phyloP scores from a whole-genome alignment of 2,797 vertebrate genomes.

The Setipinna tenuifilis region DNA sequence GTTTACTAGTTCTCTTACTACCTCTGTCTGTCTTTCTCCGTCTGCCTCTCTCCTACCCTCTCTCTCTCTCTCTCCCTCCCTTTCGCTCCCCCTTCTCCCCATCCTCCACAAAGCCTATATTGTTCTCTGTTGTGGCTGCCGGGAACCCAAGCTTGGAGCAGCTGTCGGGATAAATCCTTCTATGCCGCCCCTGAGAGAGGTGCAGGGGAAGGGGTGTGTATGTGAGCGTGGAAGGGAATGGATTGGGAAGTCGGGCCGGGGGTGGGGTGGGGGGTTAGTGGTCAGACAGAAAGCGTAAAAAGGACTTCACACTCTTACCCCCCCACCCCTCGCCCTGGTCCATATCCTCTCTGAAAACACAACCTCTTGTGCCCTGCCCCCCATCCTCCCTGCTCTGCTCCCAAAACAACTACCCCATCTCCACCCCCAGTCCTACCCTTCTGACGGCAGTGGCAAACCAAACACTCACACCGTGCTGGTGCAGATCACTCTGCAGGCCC shows the following conservation, averaged over 20 bases:
- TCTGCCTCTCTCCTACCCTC: neutral
- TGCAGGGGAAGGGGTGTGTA: constrained; percentile 21
- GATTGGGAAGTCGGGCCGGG: neutral
- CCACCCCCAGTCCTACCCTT: constrained; percentile 5
- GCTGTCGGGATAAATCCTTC: constrained; percentile 42
- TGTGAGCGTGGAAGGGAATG: constrained; percentile 28
- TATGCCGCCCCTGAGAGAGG: neutral
- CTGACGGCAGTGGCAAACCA: constrained; percentile 20
- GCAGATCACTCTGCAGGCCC: constrained; percentile 22
- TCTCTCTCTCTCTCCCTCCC: neutral
- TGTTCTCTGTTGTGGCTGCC: constrained; percentile 54
- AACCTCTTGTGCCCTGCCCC: constrained; percentile 29
- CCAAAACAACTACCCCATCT: constrained; percentile 49
- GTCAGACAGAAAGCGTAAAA: constrained; percentile 45
- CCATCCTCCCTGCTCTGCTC: constrained; percentile 14
- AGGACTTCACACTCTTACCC: constrained; percentile 36
- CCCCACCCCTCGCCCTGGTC: constrained; percentile 26
- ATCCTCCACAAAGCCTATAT: constrained; percentile 51
- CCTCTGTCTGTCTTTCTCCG: neutral
- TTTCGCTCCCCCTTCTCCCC: neutral
- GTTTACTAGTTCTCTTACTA: constrained; percentile 36
- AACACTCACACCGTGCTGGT: constrained; percentile 37
- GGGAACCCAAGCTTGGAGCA: constrained; percentile 54
- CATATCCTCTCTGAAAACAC: constrained; percentile 34
- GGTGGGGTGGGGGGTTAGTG: constrained; percentile 17